Conservation (phyloP, 37 sponge, comb jelly and placozoan species). For the Theonella swinhoei region DNA sequence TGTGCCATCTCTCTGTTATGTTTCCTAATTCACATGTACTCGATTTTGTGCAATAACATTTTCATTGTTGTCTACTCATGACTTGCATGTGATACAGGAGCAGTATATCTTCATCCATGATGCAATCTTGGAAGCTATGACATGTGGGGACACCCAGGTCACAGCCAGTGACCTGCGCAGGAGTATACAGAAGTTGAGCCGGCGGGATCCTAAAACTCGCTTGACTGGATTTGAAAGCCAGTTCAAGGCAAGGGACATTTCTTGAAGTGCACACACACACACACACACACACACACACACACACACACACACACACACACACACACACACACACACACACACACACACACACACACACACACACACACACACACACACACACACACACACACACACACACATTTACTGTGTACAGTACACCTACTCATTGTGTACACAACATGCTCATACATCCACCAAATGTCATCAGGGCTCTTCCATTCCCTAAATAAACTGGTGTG, state of each 20-base stretch:
- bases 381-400: slow-evolving; percentile 15
- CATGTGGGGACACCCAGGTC: slow-evolving; percentile 68
- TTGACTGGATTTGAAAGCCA: slow-evolving; percentile 60
- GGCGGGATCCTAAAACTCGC: slow-evolving; percentile 28
- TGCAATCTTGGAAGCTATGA: slow-evolving; percentile 66
- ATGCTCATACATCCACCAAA: no score
- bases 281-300: slow-evolving; percentile 33
- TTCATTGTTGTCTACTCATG: no score
- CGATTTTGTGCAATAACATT: no score
- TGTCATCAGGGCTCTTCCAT: no score
- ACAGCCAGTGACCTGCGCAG: slow-evolving; percentile 19
- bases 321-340: slow-evolving; percentile 47
- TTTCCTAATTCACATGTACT: no score
- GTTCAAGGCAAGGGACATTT: slow-evolving; percentile 62
- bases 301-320: slow-evolving; percentile 28
- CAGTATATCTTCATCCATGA: slow-evolving; percentile 73
- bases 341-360: slow-evolving; percentile 11
- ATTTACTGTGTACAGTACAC: no score
- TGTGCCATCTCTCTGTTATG: no score
- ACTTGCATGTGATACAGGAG: no score
- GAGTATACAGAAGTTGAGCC: slow-evolving; percentile 12
- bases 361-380: slow-evolving; percentile 18
- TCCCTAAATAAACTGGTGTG: no score
- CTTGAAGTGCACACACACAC: background rate
- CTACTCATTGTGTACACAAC: no score